Evolutionary conservation across 1,140 invertebrate genomes (phyloP).

Genomic region (Megalopta genalis): DNA sequence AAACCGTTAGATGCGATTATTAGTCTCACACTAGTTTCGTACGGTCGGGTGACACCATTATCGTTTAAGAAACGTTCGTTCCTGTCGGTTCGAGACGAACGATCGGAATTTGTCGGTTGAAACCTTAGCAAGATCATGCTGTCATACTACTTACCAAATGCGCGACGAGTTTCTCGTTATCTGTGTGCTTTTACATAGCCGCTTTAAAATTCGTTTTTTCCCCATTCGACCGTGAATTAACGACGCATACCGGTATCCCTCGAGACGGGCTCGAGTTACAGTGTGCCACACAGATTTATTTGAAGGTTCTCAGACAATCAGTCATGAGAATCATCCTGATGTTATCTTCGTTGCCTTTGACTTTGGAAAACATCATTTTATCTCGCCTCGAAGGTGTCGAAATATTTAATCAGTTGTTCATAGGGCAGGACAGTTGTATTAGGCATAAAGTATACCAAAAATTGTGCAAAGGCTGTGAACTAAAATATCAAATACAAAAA

Average conservation of each 20-base stretch:
- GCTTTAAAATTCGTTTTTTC: background rate
- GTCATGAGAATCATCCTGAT: background rate
- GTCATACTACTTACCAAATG: slow-evolving; percentile 40
- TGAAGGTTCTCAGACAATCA: background rate
- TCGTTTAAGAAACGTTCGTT: slow-evolving; percentile 10
- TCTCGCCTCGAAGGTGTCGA: background rate
- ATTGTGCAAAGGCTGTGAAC: background rate
- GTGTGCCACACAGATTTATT: background rate
- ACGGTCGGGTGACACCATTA: slow-evolving; percentile 7
- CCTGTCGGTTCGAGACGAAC: slow-evolving; percentile 7
- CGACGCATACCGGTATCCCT: slow-evolving; percentile 12
- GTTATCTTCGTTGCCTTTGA: too few species aligned
- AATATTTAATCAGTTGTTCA: background rate
- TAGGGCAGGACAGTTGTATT: background rate
- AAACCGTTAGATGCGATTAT: slow-evolving; percentile 15
- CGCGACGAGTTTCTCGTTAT: slow-evolving; percentile 7
- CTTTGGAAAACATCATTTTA: background rate
- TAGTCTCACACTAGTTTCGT: background rate
- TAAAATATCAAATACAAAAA: background rate
- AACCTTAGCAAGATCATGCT: slow-evolving; percentile 45
- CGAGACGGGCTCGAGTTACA: slow-evolving; percentile 3
- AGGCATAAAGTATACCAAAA: background rate
- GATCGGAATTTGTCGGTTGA: slow-evolving; percentile 36
- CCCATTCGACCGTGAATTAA: background rate
- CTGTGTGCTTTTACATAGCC: background rate